Percentiles rank a stretch among this genome's conserved stretches.
Conservation (phyloP, 2,113 vertebrate genomes). For the Cheirogaleus medius region DNA sequence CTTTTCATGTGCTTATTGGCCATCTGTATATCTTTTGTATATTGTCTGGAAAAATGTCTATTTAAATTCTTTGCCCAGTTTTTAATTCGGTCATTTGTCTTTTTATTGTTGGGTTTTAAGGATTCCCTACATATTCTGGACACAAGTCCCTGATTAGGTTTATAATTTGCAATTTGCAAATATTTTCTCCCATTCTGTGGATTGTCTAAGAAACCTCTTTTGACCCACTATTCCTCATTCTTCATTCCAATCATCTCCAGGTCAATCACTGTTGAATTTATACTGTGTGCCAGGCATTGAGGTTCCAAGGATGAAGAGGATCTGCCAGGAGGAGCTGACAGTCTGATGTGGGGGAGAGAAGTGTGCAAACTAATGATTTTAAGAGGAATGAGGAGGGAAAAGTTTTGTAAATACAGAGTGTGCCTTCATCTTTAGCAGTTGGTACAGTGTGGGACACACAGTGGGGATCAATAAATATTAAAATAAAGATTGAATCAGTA, state of each 20-base stretch:
- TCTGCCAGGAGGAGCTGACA: background rate
- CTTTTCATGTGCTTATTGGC: background rate
- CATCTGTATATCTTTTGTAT: background rate
- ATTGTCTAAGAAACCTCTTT: slow-evolving; percentile 15
- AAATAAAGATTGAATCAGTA: background rate
- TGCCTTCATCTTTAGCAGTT: background rate
- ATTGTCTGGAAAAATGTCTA: background rate
- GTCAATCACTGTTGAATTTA: background rate
- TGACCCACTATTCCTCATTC: background rate
- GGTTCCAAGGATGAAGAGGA: background rate
- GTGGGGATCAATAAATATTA: background rate
- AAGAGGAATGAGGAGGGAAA: background rate
- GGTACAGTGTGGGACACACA: background rate
- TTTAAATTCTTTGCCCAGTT: background rate
- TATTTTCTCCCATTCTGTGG: background rate
- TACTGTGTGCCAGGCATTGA: background rate
- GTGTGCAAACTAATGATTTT: background rate
- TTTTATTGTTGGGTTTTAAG: background rate
- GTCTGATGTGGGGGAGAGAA: background rate
- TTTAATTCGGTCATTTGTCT: background rate
- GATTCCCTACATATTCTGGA: background rate
- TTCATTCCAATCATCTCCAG: background rate
- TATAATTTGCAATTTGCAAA: slow-evolving; percentile 1
- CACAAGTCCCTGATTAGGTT: background rate
- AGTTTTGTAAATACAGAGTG: background rate